Evolutionary conservation across 2,113 vertebrate genomes (phyloP), one percentile per base, ranked within the genome.

Genomic region (Lamprotornis superbus): DNA sequence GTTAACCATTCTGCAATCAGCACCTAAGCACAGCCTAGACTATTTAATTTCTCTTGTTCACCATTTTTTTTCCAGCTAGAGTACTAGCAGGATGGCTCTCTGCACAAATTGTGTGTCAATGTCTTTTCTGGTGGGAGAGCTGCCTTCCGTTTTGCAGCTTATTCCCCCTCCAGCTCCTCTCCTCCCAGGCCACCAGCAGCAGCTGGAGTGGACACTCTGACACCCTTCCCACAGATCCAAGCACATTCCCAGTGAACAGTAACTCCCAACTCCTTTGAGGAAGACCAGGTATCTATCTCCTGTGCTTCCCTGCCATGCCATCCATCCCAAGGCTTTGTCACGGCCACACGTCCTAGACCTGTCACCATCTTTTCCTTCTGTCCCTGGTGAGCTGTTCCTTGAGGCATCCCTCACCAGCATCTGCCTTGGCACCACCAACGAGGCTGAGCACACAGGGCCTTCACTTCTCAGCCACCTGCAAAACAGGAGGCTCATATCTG

Each of bases 341-440:
- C 0, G 0, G 46, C 27, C 50, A 21, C 0, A 0, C 10, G 21
- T n/a, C 42, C 55, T 18, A 39, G 22, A 50, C 14, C 7, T n/a
- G 47, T 49, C 53, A 28, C 40, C 1, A 5, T 22, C 13, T n/a
- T n/a, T 59, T 24, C 4, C n/a, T 74, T 46, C 22, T n/a, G 47
- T 31, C 35, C 74, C 64, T 14, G 13, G 15, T 5, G 35, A 50
- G 52, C 52, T 56, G 39, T 46, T 13, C n/a, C 75, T 28, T 3
- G 25, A 80, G 46, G 35, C 16, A 78, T 31, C 24, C 19, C 37
- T 52, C 49, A 55, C 12, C n/a, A 60, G n/a, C 33, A 52, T 3
- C 39, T 52, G 53, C 63, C 25, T 64, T 31, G 19, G 25, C 69
- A 59, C 24, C 11, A 23, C 15, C 52, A 35, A 11, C 0, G 0